Percentiles rank a stretch among this genome's conserved stretches.
Conservation (phyloP, 1,140 invertebrate species). For the Ectropis grisescens region DNA sequence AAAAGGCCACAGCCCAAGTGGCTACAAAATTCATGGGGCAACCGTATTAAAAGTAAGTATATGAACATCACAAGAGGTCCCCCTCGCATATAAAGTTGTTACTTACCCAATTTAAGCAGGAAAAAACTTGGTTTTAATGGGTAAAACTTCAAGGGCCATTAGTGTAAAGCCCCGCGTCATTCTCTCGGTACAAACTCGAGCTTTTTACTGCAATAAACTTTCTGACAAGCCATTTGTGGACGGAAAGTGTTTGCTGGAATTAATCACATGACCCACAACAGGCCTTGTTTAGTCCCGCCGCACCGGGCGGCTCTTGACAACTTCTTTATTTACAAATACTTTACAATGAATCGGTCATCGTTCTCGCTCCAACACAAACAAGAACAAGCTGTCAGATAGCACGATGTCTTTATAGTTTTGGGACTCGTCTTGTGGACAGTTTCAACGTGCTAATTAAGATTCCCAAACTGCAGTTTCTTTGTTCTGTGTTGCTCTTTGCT, state of each 20-base stretch:
- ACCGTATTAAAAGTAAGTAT: too few relatives aligned
- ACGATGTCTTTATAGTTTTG: conserved; percentile 7
- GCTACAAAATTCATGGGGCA: too few relatives aligned
- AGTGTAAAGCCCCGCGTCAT: conserved; percentile 34
- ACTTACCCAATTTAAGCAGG: too few relatives aligned
- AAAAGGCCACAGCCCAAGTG: too few relatives aligned
- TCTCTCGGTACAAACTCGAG: conserved; percentile 24
- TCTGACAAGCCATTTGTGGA: conserved; percentile 35
- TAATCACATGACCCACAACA: conserved; percentile 30
- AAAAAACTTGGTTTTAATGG: too few relatives aligned
- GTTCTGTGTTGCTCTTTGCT: conserved; percentile 27
- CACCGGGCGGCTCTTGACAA: conserved; percentile 15
- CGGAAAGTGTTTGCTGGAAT: conserved; percentile 29
- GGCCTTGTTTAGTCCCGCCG: conserved; percentile 15
- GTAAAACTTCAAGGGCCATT: conserved; percentile 32
- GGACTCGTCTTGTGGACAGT: conserved; percentile 7
- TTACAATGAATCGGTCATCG: conserved; percentile 13
- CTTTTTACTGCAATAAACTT: conserved; percentile 42
- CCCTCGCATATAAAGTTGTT: too few relatives aligned
- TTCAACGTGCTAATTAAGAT: conserved; percentile 26
- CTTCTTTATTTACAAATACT: conserved; percentile 28
- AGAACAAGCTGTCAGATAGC: conserved; percentile 8
- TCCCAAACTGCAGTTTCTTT: conserved; percentile 30
- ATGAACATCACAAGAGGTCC: too few relatives aligned
- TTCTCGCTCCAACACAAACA: conserved; percentile 6